Base-by-base conservation (phyloP, 1,140 invertebrate genomes). In the Drosophila nikananu region DNA sequence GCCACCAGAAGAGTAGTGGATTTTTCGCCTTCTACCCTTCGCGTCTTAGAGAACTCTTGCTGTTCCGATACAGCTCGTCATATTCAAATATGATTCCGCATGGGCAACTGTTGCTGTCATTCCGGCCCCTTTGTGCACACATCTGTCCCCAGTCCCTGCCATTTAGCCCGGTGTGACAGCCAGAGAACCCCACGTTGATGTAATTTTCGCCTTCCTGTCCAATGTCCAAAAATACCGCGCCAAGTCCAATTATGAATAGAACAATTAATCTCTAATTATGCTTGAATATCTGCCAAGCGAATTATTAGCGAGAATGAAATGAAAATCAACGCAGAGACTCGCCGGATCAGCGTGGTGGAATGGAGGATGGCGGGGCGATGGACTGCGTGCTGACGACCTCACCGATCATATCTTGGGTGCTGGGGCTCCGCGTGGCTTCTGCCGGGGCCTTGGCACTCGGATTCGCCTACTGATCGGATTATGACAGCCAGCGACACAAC, bases 261-360 rank as follows among this genome's bases (percentile, higher is more conserved):
- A 90, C 86, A 90, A 90, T 90, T 90, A 90, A 90, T 90, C 86
- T 90, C 86, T 90, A 90, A 90, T 90, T 90, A 90, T 91, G 86
- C 75, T 81, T 90, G 86, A 90, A 90, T 89, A 86, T 90, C 81
- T 90, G 86, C 90, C 86, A 77, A 49, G 86, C 67, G 82, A 90
- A 86, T 90, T 90, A 90, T 90, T 86, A 90, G 82, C 72, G 51
- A 58, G 52, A 70, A 44, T 86, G 67, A 86, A 86, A 75, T 72
- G 82, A 71, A 83, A 72, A 83, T 87, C 84, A 87, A 65, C 83
- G 49, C 60, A 60, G 51, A 62, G 55, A 60, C 63, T 52, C 46
- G 39, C 35, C 21, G 23, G 39, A 54, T 61, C 37, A 46, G n/a
- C 49, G 46, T 30, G 73, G 37, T 27, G 54, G 54, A 42, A 35